These are phyloP conservation scores for Cyrtorhinus lividipennis DNA, from an alignment of 1,140 invertebrate species.

Conservation along the genomic window DNA sequence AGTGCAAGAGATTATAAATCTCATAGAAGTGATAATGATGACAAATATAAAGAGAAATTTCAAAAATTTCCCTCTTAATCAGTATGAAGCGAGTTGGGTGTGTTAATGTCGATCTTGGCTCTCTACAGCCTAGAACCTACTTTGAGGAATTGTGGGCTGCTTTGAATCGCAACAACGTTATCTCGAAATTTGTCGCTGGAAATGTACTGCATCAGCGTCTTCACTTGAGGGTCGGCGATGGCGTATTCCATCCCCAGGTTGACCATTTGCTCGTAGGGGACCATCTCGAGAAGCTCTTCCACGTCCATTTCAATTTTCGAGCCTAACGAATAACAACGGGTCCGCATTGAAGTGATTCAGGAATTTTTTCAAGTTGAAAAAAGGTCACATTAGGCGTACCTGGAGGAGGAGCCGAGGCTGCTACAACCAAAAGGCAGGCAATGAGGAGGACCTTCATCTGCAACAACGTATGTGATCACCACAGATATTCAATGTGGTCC, in stretches of 20 bases:
- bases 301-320: slow-evolving; percentile 14
- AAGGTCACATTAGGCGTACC: too few species aligned
- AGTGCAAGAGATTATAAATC: too few species aligned
- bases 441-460: background rate
- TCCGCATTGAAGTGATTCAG: background rate
- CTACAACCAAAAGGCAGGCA: background rate
- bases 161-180: slow-evolving; percentile 17
- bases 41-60: too few species aligned
- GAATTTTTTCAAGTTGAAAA: too few species aligned
- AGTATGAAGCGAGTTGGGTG: too few species aligned
- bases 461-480: too few species aligned
- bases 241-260: slow-evolving; percentile 21
- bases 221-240: slow-evolving; percentile 14
- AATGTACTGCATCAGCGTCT: slow-evolving; percentile 17
- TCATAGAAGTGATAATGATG: too few species aligned
- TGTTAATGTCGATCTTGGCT: too few species aligned
- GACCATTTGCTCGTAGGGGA: slow-evolving; percentile 18
- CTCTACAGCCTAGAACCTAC: too few species aligned
- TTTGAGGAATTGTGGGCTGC: slow-evolving; percentile 12
- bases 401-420: background rate
- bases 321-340: background rate
- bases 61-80: too few species aligned
- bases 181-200: slow-evolving; percentile 15
- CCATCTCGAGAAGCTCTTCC: slow-evolving; percentile 19
- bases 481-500: too few species aligned